phyloP scores from a whole-genome alignment of 2,888 invertebrate species.

The Drosophila meridiana region DNA sequence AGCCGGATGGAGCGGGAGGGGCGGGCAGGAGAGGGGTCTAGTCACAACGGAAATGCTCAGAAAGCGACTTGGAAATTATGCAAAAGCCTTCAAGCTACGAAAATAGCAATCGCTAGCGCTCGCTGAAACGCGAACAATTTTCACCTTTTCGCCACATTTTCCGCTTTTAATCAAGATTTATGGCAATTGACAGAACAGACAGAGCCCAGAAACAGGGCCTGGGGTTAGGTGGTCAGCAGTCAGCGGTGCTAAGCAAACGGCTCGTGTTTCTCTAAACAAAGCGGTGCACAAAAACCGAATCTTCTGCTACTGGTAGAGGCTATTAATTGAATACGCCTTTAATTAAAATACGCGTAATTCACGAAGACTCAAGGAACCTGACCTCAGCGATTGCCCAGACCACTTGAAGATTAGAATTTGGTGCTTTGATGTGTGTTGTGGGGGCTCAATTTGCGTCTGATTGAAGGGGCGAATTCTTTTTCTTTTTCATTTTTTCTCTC shows the following conservation, averaged over 20 bases:
- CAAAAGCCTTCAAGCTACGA: conserved; percentile 58
- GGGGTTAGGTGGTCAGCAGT: conserved; percentile 18
- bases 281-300: conserved; percentile 48
- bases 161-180: conserved; percentile 78
- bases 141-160: conserved; percentile 74
- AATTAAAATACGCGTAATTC: conserved; percentile 58
- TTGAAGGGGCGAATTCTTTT: conserved; percentile 29
- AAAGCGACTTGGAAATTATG: conserved; percentile 62
- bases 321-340: conserved; percentile 69
- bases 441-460: conserved; percentile 12
- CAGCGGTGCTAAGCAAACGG: neutral
- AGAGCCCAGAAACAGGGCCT: conserved; percentile 24
- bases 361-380: conserved; percentile 8
- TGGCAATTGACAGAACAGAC: conserved; percentile 70
- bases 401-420: conserved; percentile 46
- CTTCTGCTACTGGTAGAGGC: conserved; percentile 45
- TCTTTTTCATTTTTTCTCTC: neutral
- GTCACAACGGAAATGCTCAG: conserved; percentile 51
- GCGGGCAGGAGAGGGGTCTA: neutral
- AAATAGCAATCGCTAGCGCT: conserved; percentile 48
- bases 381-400: conserved; percentile 26
- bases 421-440: conserved; percentile 51
- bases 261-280: conserved; percentile 62
- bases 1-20: conserved; percentile 3
- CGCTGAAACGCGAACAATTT: conserved; percentile 64